Base-by-base conservation (phyloP, 1,140 invertebrate genomes). In the Zophobas atratus region DNA sequence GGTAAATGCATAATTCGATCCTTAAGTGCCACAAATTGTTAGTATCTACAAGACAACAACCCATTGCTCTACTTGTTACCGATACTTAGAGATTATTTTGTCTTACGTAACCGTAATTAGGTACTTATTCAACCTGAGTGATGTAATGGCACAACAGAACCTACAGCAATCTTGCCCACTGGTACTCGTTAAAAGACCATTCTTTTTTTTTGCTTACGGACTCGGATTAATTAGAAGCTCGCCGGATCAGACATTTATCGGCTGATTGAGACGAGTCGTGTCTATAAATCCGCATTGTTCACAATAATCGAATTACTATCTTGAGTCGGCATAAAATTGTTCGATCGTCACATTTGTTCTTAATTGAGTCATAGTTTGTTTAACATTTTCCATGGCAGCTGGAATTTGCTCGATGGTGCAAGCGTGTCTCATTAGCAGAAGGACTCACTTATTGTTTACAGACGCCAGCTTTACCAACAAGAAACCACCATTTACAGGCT, bases 101-200 rank as follows among this genome's bases (percentile, higher is more conserved):
- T 70, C 70, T 79, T 79, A 73, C 78, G 71, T 75, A 79, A 79
- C 72, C 56, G 75, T 79, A 79, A 79, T 79, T 79, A 79, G 78
- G 78, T 77, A 76, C 75, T 79, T 79, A 79, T 79, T 79, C 75
- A 79, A 67, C 49, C 63, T 73, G 74, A 77, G 48, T 79, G 78
- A 79, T 79, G 78, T 73, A 79, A 79, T 70, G 70, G 49, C 71
- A 79, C 75, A 49, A 55, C 70, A 51, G 46, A 49, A 67, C 38
- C 38, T 20, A 67, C 39, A 51, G n/a, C n/a, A 4, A 6, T 67
- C 38, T 67, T 43, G 60, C 38, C 60, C 38, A 43, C 38, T 67
- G 60, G n/a, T 67, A 67, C 56, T 60, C 56, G 56, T 60, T 60
- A 67, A 67, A 67, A 67, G 4, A 43, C 39, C 39, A 41, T 33